Base-by-base conservation (phyloP, 2,888 invertebrate species). In the Campoplex nolae region DNA sequence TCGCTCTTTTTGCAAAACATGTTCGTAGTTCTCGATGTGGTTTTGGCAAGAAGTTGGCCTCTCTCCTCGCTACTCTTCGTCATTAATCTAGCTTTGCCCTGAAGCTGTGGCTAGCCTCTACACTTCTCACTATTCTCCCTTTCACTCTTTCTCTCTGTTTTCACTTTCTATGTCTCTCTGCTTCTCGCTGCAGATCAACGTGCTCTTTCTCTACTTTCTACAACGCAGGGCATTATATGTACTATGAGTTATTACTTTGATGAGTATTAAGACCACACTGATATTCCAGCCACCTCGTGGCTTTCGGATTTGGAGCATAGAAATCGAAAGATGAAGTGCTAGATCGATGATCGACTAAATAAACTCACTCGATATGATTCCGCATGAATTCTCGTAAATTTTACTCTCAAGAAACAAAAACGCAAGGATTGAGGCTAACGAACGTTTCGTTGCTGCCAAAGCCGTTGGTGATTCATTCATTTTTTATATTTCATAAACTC, bases 31-130 rank as follows among this genome's bases (percentile, higher is more conserved):
- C 83, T 83, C 78, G 81, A 79, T 82, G 87, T 76, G 86, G 83
- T 82, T 85, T 83, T 83, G 84, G 85, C 88, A 87, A 85, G 79
- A 85, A 86, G 76, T 71, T 78, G 78, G 71, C 80, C 77, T 80
- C 75, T 76, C 82, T 70, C 35, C 79, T 75, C 76, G 62, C 65
- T 71, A 48, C 74, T 71, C 88, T 83, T 78, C 85, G 85, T 85
- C 85, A 86, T 86, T 85, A 83, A 86, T 88, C 86, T 88, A 84
- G 85, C 84, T 85, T 86, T 88, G 78, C 88, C 79, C 48, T 28
- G 62, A 70, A 74, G 74, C 81, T 75, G 87, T 70, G 83, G 87
- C 84, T 84, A 83, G 82, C 86, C 67, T 86, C 75, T 62, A 74
- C 80, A 73, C 81, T 79, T 77, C 54, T 71, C 83, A 71, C 79